phyloP scores from a whole-genome alignment of 1,140 invertebrate genomes.

The Branchinecta lindahli region DNA sequence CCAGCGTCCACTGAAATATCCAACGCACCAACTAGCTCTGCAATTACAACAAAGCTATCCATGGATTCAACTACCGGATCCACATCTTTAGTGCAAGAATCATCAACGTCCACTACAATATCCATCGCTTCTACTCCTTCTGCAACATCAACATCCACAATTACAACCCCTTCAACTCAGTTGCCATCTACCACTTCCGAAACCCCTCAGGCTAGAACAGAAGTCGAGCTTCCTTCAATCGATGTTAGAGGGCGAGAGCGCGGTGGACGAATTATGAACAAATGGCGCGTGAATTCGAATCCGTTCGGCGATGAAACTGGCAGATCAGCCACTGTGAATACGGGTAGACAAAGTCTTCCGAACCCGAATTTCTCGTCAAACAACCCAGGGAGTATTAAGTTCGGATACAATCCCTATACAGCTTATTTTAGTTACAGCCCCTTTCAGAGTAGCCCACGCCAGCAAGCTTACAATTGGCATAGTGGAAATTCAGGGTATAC shows the following conservation, averaged over 20 bases:
- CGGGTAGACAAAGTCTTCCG: too few species aligned
- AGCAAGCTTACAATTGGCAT: not conserved
- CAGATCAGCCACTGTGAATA: too few species aligned
- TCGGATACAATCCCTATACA: too few species aligned
- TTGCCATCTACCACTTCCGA: not conserved
- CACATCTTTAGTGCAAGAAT: not conserved
- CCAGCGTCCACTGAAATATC: too few species aligned
- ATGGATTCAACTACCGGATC: not conserved
- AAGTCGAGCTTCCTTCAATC: not conserved
- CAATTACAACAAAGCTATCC: not conserved
- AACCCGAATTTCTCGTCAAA: too few species aligned
- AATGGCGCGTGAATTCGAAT: not conserved
- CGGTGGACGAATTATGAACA: not conserved
- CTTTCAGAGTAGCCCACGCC: not conserved
- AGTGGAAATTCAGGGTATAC: too few species aligned
- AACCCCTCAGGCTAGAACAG: not conserved
- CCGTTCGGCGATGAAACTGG: not conserved
- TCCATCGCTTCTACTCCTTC: not conserved
- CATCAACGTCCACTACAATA: not conserved
- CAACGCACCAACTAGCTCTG: not conserved
- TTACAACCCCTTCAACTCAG: not conserved
- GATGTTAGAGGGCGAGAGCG: not conserved
- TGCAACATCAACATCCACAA: not conserved
- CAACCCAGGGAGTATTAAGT: too few species aligned
- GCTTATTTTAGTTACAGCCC: not conserved